Percentiles rank a stretch among this genome's conserved stretches.
Evolutionary conservation across 35 echinoderm and acorn worm genomes (phyloP).

Genomic region (Apostichopus californicus): DNA sequence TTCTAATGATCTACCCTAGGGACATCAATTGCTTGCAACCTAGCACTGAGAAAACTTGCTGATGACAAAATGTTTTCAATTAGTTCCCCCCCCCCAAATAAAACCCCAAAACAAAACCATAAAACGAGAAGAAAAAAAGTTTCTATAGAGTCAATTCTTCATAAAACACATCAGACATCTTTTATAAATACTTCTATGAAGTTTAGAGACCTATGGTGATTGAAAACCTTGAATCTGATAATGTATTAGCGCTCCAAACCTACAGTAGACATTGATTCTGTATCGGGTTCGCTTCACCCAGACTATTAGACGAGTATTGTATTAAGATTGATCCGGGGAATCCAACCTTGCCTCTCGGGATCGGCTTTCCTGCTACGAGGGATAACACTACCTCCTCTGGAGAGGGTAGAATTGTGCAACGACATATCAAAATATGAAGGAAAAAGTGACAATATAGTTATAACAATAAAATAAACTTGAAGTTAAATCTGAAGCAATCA

Average conservation of each 20-base stretch:
- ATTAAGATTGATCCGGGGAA: neutral
- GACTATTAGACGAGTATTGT: neutral
- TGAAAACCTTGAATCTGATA: neutral
- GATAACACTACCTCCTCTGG: neutral
- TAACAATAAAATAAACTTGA: too few relatives aligned
- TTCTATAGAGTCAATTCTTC: neutral
- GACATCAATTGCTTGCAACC: too few relatives aligned
- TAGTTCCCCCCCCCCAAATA: too few relatives aligned
- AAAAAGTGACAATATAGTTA: too few relatives aligned
- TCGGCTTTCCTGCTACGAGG: neutral
- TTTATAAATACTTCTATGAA: neutral
- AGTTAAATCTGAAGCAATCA: too few relatives aligned
- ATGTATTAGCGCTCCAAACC: neutral
- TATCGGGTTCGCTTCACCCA: neutral
- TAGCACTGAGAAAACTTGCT: too few relatives aligned
- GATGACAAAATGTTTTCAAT: too few relatives aligned
- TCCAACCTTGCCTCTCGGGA: neutral
- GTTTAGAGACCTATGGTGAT: neutral
- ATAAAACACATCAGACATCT: neutral
- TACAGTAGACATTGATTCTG: neutral
- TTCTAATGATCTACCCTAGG: too few relatives aligned
- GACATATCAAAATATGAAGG: too few relatives aligned
- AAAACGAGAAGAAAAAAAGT: too few relatives aligned
- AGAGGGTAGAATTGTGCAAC: too few relatives aligned
- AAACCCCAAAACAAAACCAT: too few relatives aligned